phyloP scores from a whole-genome alignment of 2,797 vertebrate species.

The Steatocranus sp. region DNA sequence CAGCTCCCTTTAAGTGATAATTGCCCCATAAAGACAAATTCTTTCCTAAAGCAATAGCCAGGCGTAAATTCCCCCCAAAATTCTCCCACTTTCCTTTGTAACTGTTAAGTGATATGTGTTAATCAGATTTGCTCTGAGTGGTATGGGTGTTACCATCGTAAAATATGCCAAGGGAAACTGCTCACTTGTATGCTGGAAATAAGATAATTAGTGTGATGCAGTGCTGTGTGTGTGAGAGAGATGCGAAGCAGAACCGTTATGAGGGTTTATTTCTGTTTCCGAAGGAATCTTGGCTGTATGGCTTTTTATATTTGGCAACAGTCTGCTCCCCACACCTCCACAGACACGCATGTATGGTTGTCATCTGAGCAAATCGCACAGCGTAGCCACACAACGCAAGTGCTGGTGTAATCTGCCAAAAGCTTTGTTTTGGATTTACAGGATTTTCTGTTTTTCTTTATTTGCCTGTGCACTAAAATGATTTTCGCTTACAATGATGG shows the following conservation, averaged over 20 bases:
- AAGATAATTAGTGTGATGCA: conserved; percentile 58
- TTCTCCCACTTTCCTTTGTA: conserved; percentile 40
- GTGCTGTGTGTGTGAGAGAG: conserved; percentile 19
- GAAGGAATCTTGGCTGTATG: conserved; percentile 31
- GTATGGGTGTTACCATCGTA: conserved; percentile 43
- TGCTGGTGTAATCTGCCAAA: neutral
- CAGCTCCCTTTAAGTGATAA: conserved; percentile 67
- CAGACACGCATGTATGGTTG: conserved; percentile 7
- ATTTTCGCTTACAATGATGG: neutral
- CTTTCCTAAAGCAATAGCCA: conserved; percentile 61
- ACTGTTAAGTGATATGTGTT: conserved; percentile 53
- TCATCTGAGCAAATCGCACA: conserved; percentile 16
- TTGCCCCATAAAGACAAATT: conserved; percentile 68
- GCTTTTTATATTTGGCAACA: conserved; percentile 41
- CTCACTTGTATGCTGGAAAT: conserved; percentile 47
- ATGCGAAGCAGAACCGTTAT: conserved; percentile 38
- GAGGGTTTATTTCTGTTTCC: conserved; percentile 60
- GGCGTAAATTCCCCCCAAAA: conserved; percentile 35
- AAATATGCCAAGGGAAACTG: conserved; percentile 48
- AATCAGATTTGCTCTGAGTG: conserved; percentile 42
- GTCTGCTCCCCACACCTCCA: conserved; percentile 8
- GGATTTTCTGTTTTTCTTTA: neutral
- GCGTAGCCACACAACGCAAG: neutral
- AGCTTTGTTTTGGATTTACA: conserved; percentile 22
- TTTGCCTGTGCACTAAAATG: neutral